These are phyloP conservation scores for Atrina japonica DNA, from an alignment of 2,888 invertebrate species.

Conservation along the genomic window DNA sequence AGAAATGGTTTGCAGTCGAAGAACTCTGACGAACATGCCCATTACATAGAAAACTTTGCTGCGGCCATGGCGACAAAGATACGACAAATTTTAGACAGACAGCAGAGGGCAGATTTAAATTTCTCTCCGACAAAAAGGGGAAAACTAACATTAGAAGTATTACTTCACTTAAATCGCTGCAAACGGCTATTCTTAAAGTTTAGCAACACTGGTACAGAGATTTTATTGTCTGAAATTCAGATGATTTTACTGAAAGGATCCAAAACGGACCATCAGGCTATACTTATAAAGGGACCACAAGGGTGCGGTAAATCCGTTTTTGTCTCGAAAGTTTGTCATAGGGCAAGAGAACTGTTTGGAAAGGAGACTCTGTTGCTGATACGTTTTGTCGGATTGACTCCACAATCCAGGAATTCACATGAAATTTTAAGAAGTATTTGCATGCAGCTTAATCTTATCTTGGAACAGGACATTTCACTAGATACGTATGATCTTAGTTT, in stretches of 20 bases:
- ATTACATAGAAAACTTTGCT: conserved; percentile 54
- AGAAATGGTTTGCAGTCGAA: conserved; percentile 9
- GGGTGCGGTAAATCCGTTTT: conserved; percentile 52
- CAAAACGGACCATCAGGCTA: conserved; percentile 52
- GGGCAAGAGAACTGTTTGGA: conserved; percentile 53
- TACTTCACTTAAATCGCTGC: conserved; percentile 55
- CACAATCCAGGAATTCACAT: conserved; percentile 42
- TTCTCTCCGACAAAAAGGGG: conserved; percentile 13
- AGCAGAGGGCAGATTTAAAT: conserved; percentile 8
- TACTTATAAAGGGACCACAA: conserved; percentile 50
- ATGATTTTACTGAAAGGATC: conserved; percentile 50
- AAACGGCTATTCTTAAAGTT: conserved; percentile 30
- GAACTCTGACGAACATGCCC: conserved; percentile 32
- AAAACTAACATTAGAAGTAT: conserved; percentile 36
- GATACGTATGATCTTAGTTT: conserved; percentile 50
- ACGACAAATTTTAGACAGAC: conserved; percentile 30
- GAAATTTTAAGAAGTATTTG: conserved; percentile 53
- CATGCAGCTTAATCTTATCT: conserved; percentile 49
- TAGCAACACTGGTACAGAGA: conserved; percentile 38
- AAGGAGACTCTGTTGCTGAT: conserved; percentile 53
- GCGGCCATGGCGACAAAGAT: conserved; percentile 41
- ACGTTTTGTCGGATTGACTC: conserved; percentile 52
- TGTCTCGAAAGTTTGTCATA: conserved; percentile 48
- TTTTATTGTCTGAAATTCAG: conserved; percentile 47
- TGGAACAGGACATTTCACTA: conserved; percentile 55